phyloP scores from a whole-genome alignment of 2,888 invertebrate genomes.

The Lysandra bellargus region DNA sequence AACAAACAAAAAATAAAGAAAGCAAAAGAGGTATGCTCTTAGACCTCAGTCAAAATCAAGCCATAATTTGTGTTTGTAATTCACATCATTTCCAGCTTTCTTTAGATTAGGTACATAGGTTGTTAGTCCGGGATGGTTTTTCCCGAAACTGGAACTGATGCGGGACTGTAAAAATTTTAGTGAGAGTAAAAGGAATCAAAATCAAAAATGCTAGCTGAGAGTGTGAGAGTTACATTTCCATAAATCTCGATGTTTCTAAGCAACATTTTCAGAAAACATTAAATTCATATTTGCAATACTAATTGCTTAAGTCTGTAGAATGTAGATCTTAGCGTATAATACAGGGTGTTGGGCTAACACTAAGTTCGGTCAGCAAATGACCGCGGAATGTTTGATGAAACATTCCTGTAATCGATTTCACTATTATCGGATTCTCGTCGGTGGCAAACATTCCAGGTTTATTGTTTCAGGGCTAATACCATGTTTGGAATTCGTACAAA shows the following conservation, averaged over 20 bases:
- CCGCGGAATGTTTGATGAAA: slow-evolving; percentile 5
- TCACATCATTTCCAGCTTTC: too few relatives aligned
- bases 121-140: too few relatives aligned
- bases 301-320: background rate
- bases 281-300: too few relatives aligned
- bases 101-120: too few relatives aligned
- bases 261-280: background rate
- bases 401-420: background rate
- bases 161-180: too few relatives aligned
- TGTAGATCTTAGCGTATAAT: background rate
- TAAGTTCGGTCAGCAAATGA: background rate
- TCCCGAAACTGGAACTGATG: too few relatives aligned
- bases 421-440: background rate
- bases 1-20: background rate
- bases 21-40: background rate
- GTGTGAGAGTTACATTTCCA: background rate
- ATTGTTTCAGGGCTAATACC: background rate
- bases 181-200: background rate
- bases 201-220: background rate
- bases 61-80: too few relatives aligned
- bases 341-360: background rate
- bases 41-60: too few relatives aligned
- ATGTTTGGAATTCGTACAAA: background rate
- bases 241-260: background rate
- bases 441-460: background rate